A percentile compares a stretch with the other conserved stretches of the same genome.
These are phyloP conservation scores for Petrocephalus sullivani DNA, from an alignment of 2,797 vertebrate genomes.

Conservation along the genomic window DNA sequence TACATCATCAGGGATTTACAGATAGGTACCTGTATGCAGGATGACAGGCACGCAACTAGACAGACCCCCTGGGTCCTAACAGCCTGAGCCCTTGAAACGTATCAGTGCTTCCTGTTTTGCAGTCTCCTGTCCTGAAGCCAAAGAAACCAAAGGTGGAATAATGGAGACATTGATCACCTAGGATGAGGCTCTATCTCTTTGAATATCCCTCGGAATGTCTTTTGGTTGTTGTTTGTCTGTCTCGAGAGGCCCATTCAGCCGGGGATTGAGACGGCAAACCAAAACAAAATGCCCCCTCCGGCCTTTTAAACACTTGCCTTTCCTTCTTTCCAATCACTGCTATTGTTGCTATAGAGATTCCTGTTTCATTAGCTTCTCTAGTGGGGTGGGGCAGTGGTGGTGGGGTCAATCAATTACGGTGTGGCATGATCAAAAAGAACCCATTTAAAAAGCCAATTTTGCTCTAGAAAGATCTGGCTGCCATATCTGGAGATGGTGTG, in stretches of 20 bases:
- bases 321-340: constrained; percentile 53
- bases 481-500: constrained; percentile 14
- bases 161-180: constrained; percentile 53
- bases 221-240: constrained; percentile 53
- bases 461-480: constrained; percentile 43
- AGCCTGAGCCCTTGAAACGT: not conserved
- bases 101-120: constrained; percentile 23
- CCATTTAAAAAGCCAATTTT: constrained; percentile 57
- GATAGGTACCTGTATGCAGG: not conserved
- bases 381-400: not conserved
- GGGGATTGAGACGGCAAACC: constrained; percentile 49
- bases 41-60: not conserved
- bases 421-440: constrained; percentile 48
- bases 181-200: constrained; percentile 47
- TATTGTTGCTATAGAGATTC: constrained; percentile 56
- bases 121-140: constrained; percentile 50
- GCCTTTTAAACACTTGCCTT: constrained; percentile 61
- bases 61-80: not conserved
- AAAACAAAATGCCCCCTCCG: constrained; percentile 53
- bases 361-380: constrained; percentile 49
- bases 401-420: constrained; percentile 46
- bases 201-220: constrained; percentile 41
- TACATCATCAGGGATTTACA: not conserved
- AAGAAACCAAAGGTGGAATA: constrained; percentile 48
- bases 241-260: constrained; percentile 50